Percentiles rank a stretch among this genome's conserved stretches.
Conservation (phyloP, 2,888 invertebrate species). For the Cantharis flavilabris region DNA sequence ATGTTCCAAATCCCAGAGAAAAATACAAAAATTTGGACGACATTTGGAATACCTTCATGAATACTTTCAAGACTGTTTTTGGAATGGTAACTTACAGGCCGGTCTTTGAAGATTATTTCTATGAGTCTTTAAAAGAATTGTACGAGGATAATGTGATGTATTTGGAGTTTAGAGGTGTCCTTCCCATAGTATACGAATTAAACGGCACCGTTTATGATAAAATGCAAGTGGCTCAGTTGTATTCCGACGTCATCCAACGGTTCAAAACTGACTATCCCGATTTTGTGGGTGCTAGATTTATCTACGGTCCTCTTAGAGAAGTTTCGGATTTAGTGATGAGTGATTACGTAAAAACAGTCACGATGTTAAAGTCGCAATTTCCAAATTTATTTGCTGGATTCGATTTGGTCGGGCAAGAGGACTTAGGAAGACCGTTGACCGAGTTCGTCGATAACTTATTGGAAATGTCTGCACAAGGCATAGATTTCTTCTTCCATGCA, state of each 20-base stretch:
- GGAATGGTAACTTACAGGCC: constrained; percentile 66
- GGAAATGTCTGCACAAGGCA: constrained; percentile 46
- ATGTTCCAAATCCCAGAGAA: constrained; percentile 58
- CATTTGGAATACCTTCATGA: constrained; percentile 64
- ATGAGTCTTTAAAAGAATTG: constrained; percentile 65
- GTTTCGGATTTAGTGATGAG: constrained; percentile 47
- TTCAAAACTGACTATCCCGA: constrained; percentile 61
- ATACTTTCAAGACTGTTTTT: constrained; percentile 60
- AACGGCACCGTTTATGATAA: constrained; percentile 58
- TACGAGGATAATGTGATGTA: constrained; percentile 72
- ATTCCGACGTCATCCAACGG: constrained; percentile 56
- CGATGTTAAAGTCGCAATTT: constrained; percentile 54
- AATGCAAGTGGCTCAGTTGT: constrained; percentile 52
- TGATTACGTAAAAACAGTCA: constrained; percentile 30
- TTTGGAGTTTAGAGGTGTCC: constrained; percentile 67
- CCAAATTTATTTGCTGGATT: constrained; percentile 76
- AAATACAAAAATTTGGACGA: constrained; percentile 60
- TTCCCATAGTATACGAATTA: constrained; percentile 69
- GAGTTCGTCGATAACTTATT: constrained; percentile 64
- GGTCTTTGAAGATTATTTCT: constrained; percentile 68
- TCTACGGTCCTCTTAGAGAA: constrained; percentile 63
- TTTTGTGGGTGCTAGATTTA: constrained; percentile 63
- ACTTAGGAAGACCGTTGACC: constrained; percentile 66
- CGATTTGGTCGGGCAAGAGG: constrained; percentile 83
- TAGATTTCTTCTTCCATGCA: constrained; percentile 47